phyloP scores from a whole-genome alignment of 1,140 invertebrate species.

The Apolygus lucorum region DNA sequence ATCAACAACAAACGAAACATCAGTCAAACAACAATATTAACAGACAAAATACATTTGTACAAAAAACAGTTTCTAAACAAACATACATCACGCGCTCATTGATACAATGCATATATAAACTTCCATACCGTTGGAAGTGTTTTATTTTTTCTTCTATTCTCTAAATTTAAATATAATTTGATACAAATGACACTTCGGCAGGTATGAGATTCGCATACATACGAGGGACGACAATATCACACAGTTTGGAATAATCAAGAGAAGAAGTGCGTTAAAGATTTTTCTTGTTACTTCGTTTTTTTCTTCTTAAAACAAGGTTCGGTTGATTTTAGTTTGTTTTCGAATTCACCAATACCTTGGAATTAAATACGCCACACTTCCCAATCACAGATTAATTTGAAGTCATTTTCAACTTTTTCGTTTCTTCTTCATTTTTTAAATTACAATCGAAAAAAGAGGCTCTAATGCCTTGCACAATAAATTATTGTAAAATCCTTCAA shows the following conservation, averaged over 20 bases:
- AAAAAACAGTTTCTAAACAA: constrained; percentile 26
- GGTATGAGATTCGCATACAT: constrained; percentile 32
- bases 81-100: constrained; percentile 30
- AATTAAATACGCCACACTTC: constrained; percentile 24
- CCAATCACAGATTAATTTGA: constrained; percentile 27
- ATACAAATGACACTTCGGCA: constrained; percentile 31
- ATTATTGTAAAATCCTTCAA: no score
- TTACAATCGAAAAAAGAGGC: background rate
- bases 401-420: background rate
- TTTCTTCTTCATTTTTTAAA: background rate
- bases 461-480: background rate
- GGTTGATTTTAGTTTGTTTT: background rate
- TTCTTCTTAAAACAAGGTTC: background rate
- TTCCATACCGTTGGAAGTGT: constrained; percentile 34
- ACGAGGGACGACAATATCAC: constrained; percentile 33
- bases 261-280: constrained; percentile 17
- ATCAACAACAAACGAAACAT: constrained; percentile 27
- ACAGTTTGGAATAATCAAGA: constrained; percentile 32
- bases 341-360: constrained; percentile 5
- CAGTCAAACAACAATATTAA: constrained; percentile 28
- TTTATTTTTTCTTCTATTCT: constrained; percentile 17
- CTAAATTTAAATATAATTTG: constrained; percentile 25
- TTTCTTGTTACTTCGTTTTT: background rate
- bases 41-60: constrained; percentile 31
- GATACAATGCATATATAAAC: constrained; percentile 34